phyloP scores from a whole-genome alignment of 2,113 vertebrate genomes.

The Typhlomys cinereus region DNA sequence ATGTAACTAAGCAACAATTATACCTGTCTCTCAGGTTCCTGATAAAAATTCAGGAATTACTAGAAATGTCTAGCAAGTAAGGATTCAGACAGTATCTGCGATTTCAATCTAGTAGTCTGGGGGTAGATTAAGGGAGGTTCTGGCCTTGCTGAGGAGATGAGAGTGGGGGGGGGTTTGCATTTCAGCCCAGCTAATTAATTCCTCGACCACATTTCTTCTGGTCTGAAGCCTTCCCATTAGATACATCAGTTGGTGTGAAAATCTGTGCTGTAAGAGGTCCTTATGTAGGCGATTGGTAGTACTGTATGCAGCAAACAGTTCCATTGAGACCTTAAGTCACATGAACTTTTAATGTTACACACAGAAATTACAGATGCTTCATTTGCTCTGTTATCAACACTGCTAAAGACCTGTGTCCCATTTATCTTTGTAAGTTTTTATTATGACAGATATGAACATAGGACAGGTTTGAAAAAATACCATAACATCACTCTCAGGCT shows the following conservation, averaged over 20 bases:
- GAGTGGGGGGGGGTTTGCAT: background rate
- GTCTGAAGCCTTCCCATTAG: background rate
- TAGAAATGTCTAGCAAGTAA: background rate
- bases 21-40: background rate
- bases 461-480: background rate
- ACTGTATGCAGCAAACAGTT: background rate
- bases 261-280: background rate
- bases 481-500: background rate
- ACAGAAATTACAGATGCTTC: conserved; percentile 27
- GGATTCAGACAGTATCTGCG: background rate
- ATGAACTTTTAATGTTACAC: background rate
- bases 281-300: background rate
- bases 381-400: background rate
- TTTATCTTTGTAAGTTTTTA: conserved; percentile 38
- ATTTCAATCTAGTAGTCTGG: background rate
- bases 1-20: background rate
- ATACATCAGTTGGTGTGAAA: background rate
- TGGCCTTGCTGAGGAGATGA: background rate
- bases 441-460: background rate
- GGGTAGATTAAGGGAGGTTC: background rate
- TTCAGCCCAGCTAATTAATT: background rate
- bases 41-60: background rate
- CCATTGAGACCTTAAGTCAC: background rate
- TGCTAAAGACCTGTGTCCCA: background rate
- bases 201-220: background rate